Base-by-base conservation (phyloP, 2,888 invertebrate genomes). In the Margaritifera margaritifera region DNA sequence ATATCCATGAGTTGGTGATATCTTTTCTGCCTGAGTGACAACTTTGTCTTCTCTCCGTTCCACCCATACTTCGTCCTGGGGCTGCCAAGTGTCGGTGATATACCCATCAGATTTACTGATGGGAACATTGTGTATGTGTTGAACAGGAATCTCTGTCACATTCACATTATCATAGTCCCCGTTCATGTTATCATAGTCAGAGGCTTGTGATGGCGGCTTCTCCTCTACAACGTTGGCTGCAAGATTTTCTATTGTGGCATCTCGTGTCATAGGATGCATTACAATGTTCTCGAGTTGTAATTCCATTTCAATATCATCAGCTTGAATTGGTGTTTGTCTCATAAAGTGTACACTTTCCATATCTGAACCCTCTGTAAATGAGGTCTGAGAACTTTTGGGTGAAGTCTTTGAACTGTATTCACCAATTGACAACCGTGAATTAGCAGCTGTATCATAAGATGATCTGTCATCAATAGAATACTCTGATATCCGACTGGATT, bases 391-490 rank as follows among this genome's bases (percentile, higher is more conserved):
- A 75, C 86, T 87, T 62, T 84, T 86, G 20, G 80, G 80, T 3
- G 87, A 87, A 4, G 80, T 78, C 63, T 81, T 79, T 24, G 80
- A 77, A 67, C 83, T 83, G 69, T 77, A 79, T 62, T 86, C 86
- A 6, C 80, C 84, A 22, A 87, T 70, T 8, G 86, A 86, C 20
- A 85, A 69, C 22, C 86, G 69, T 6, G 86, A 86, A 62, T 85
- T 85, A 19, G 84, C 84, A 54, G 84, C 84, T n/a, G 86, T 86
- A 77, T 85, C 86, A 69, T 86, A 86, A n/a, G 86, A 83, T 24
- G 86, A 83, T 62, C 81, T 72, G 68, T 84, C 84, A 31, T 83
- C 82, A 6, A 83, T 78, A 18, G 85, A 84, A 70, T 84, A 84
- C 65, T 83, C 81, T 0, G 85, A 85, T 61, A 82, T 56, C 54